A percentile compares a stretch with the other conserved stretches of the same genome.
phyloP scores from a whole-genome alignment of 53 echinoderm and acorn worm species.

The Luidia sarsii region DNA sequence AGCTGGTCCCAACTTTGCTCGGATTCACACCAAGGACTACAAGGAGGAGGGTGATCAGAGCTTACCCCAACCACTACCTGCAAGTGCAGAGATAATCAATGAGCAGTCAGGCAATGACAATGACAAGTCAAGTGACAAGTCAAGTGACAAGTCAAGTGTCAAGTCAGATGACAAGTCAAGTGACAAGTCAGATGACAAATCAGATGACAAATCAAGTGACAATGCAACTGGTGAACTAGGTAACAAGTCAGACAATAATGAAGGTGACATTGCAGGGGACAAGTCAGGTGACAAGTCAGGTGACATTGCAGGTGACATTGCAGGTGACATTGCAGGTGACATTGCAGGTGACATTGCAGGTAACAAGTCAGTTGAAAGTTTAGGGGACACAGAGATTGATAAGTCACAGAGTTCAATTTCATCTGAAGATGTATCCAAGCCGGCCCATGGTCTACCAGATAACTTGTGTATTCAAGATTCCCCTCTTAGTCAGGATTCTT shows the following conservation, averaged over 20 bases:
- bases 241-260: neutral
- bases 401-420: neutral
- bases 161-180: neutral
- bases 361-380: neutral
- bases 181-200: neutral
- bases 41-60: neutral
- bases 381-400: too few species aligned
- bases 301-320: neutral
- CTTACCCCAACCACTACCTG: neutral
- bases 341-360: neutral
- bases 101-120: neutral
- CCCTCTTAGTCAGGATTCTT: too few species aligned
- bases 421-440: too few species aligned
- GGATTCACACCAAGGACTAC: conserved; percentile 9
- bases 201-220: neutral
- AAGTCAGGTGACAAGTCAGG: neutral
- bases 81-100: neutral
- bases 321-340: neutral
- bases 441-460: too few species aligned
- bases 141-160: neutral
- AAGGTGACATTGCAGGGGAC: too few species aligned
- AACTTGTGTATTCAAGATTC: too few species aligned
- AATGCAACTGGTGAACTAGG: neutral
- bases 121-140: conserved; percentile 13
- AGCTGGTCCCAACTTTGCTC: conserved; percentile 12